Base-by-base conservation (phyloP, 2,113 vertebrate genomes). In the Dicaeum eximium region DNA sequence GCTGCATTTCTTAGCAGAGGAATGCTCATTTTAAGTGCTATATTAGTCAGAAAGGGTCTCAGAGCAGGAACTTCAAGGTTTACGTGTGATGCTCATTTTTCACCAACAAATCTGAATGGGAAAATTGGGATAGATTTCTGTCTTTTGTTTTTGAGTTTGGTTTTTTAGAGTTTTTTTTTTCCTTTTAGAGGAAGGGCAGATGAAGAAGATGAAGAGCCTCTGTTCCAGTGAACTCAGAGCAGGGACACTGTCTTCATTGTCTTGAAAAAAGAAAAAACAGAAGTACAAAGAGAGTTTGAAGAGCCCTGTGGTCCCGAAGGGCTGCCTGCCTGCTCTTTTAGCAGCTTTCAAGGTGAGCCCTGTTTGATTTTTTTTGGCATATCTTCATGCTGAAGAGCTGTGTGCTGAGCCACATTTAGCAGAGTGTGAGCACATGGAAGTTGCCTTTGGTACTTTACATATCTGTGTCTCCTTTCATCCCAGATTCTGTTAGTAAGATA, bases 341-440 rank as follows among this genome's bases (percentile, higher is more conserved):
- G 54, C 56, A 67, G 70, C 37, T 15, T 23, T 57, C 0, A 6
- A 94, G 61, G 84, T 73, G 53, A 71, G 87, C 56, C 90, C 50
- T 81, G 28, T 87, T 79, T 91, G 83, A 57, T 90, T 54, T 25
- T 58, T 91, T 93, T 44, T 53, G 78, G 45, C 57, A 40, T 74
- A 15, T 77, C 70, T 83, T 94, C 75, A 57, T 81, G 83, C 70
- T 80, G 53, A 88, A 58, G 78, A 95, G 64, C 60, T 71, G 72
- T 53, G 92, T 94, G 1, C 90, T 87, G 90, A 85, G 96, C 92
- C 92, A 77, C 88, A 24, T 88, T 78, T 60, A 93, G 72, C 65
- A 54, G 73, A 53, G 67, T 45, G 83, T 75, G 75, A 91, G 73
- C 62, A 79, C 67, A 40, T 35, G 42, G 69, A 82, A 82, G 70